Evolutionary conservation across 1,140 invertebrate species (phyloP), one percentile per base, ranked within the genome.

Genomic region (Cotesia vestalis): DNA sequence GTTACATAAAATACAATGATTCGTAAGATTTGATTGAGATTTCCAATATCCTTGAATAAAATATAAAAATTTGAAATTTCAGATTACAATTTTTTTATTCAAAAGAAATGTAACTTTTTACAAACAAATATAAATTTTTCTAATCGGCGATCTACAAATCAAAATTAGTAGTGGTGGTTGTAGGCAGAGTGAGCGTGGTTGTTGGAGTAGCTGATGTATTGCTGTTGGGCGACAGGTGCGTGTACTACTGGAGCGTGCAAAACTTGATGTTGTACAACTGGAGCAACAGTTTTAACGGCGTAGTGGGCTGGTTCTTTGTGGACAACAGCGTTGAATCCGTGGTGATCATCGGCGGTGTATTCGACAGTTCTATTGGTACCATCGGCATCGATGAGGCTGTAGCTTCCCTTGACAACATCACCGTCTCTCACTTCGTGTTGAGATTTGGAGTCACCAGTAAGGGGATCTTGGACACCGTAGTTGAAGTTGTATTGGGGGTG

Each of bases 391-490:
- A 74, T 34, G 2, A 74, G 36, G n/a, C 62, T 66, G 64, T 76
- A 76, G 59, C 69, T 71, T 14, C 75, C 75, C 57, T 71, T 59
- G 51, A 76, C 75, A n/a, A n/a, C n/a, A n/a, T n/a, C n/a, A n/a
- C n/a, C n/a, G n/a, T n/a, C n/a, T n/a, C n/a, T n/a, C n/a, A n/a
- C n/a, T n/a, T n/a, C n/a, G n/a, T n/a, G n/a, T n/a, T n/a, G 0
- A 53, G 34, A 72, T 57, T 76, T 76, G 11, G 69, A 51, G 46
- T 76, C 75, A 51, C 75, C 75, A 53, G 75, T 75, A 4, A 63
- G 35, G 0, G 40, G 40, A n/a, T 74, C 73, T 11, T 71, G 68
- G 8, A 74, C 73, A 12, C 52, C 40, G 27, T 74, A 74, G 5
- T 52, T 61, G 63, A 60, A 74, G n/a, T 9, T 70, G 68, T 74